Base-by-base conservation (phyloP, 2,113 vertebrate genomes). In the Ochotona curzoniae region DNA sequence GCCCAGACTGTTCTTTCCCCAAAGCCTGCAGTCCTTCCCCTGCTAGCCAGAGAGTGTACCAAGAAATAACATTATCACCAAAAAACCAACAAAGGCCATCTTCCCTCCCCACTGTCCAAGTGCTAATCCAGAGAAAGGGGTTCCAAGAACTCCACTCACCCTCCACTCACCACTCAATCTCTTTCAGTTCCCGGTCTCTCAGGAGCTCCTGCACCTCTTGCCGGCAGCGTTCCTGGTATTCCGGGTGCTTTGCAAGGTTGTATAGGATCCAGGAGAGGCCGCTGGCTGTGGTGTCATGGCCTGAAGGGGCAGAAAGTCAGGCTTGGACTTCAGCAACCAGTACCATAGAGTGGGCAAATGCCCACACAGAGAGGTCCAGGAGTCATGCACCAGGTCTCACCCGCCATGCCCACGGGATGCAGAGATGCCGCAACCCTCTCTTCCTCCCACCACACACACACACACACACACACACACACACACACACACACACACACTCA, bases 261-360 rank as follows among this genome's bases (percentile, higher is more conserved):
- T 96, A 97, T 23, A 97, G 86, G 54, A 90, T 32, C 96, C 96
- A 97, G 20, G 97, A 97, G 44, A 97, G 78, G 2, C 93, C 96
- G 2, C 96, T 97, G 76, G 97, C 95, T 0, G 95, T 97, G 60
- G 97, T 96, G 83, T 97, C 97, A 76, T 97, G 96, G 1, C 97
- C 96, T 97, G 82, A 0, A 11, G 5, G 35, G 17, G 17, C 23
- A 75, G n/a, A n/a, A 38, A 44, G 78, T 14, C 57, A 38, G 61
- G 17, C 9, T n/a, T 64, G 54, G 12, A 54, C 57, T 5, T 63
- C 79, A 30, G 38, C n/a, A 85, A 20, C 8, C 70, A 78, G 26
- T 28, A 47, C 60, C 21, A 32, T 4, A 25, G 20, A 3, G 32
- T 1, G 35, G 73, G 51, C 30, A 70, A 70, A 51, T 20, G 0